Percentiles rank a stretch among this genome's conserved stretches.
Conservation (phyloP, 2,888 invertebrate species). For the Fragum fragum region DNA sequence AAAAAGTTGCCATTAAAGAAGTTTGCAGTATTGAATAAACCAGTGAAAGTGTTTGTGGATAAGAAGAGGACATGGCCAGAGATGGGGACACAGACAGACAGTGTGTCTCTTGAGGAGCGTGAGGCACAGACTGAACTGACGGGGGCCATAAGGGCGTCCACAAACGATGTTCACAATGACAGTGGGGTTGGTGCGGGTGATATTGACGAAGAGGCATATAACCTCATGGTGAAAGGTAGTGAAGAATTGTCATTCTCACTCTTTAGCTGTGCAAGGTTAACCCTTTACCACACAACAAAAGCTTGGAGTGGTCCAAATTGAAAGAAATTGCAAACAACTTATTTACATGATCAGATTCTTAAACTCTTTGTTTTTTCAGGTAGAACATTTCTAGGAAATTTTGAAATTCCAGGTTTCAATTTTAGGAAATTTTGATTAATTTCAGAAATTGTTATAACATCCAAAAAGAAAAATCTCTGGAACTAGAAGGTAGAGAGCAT, state of each 20-base stretch:
- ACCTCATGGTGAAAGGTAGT: conserved; percentile 77
- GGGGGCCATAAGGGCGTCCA: conserved; percentile 1
- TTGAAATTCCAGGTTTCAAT: too few relatives aligned
- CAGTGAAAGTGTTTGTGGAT: conserved; percentile 65
- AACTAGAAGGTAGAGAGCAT: too few relatives aligned
- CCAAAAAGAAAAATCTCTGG: too few relatives aligned
- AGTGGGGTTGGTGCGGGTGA: conserved; percentile 40
- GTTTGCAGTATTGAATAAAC: conserved; percentile 39
- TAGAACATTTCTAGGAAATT: too few relatives aligned
- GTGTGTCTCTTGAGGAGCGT: conserved; percentile 14
- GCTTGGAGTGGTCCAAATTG: too few relatives aligned
- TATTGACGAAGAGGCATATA: conserved; percentile 75
- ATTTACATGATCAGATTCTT: too few relatives aligned
- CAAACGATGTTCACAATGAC: conserved; percentile 57
- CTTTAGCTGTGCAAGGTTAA: too few relatives aligned
- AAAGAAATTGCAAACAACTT: too few relatives aligned
- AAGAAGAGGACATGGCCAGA: conserved; percentile 29
- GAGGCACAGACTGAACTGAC: conserved; percentile 60
- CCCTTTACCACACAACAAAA: too few relatives aligned
- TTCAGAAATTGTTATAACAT: too few relatives aligned
- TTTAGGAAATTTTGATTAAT: too few relatives aligned
- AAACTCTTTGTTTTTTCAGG: too few relatives aligned
- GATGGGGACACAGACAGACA: conserved; percentile 46
- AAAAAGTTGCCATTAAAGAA: background rate
- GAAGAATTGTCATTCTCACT: conserved; percentile 37